These are phyloP conservation scores for Hyposoter didymator DNA, from an alignment of 2,888 invertebrate genomes.

Conservation along the genomic window DNA sequence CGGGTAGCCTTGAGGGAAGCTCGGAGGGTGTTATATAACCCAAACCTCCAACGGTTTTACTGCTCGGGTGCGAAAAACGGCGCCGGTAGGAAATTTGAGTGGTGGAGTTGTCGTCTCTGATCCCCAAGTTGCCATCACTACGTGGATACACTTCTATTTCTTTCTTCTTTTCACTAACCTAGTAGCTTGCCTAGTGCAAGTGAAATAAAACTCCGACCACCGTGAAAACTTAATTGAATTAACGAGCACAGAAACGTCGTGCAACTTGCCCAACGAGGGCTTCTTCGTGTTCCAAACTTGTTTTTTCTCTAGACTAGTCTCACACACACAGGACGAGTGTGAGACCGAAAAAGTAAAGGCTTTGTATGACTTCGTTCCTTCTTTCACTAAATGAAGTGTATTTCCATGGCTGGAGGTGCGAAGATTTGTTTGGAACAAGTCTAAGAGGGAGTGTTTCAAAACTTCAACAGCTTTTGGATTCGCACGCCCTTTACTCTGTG, in stretches of 20 bases:
- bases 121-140: conserved; percentile 49
- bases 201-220: conserved; percentile 60
- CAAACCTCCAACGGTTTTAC: conserved; percentile 35
- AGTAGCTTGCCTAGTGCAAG: conserved; percentile 32
- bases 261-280: conserved; percentile 54
- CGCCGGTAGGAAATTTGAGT: conserved; percentile 54
- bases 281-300: conserved; percentile 37
- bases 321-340: neutral
- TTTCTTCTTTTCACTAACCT: conserved; percentile 21
- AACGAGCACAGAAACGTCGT: conserved; percentile 64
- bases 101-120: conserved; percentile 59
- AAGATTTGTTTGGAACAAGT: neutral
- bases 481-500: neutral
- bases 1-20: conserved; percentile 14
- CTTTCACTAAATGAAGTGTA: conserved; percentile 1
- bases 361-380: conserved; percentile 11
- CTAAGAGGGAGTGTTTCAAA: neutral
- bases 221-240: conserved; percentile 70
- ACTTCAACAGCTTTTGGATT: neutral
- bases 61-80: conserved; percentile 62
- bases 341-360: conserved; percentile 1
- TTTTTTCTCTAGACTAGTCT: conserved; percentile 58
- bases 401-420: neutral
- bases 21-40: conserved; percentile 38
- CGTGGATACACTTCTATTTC: conserved; percentile 20